Evolutionary conservation across 2,113 vertebrate genomes (phyloP).

Genomic region (Scomber japonicus): DNA sequence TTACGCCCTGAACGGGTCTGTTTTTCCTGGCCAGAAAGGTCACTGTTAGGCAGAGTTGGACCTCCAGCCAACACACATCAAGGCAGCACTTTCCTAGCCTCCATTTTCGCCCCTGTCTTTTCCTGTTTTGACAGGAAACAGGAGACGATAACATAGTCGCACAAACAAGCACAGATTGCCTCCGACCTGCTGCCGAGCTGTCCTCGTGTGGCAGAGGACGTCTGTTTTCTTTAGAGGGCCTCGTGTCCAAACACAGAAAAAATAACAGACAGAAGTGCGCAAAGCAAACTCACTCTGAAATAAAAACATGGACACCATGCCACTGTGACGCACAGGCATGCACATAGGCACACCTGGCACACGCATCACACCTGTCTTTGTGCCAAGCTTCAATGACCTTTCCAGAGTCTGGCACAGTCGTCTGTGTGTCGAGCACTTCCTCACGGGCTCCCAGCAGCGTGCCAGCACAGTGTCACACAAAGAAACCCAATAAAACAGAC

Average conservation of each 20-base stretch:
- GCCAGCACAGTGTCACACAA: slow-evolving; percentile 62
- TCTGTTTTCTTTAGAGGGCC: slow-evolving; percentile 71
- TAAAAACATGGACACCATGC: slow-evolving; percentile 42
- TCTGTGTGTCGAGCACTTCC: slow-evolving; percentile 38
- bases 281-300: background rate
- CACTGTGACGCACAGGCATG: slow-evolving; percentile 16
- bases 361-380: slow-evolving; percentile 49
- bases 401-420: slow-evolving; percentile 43
- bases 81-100: slow-evolving; percentile 81
- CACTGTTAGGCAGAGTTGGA: slow-evolving; percentile 71
- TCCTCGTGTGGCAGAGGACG: slow-evolving; percentile 49
- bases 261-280: slow-evolving; percentile 21
- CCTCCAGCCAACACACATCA: slow-evolving; percentile 79
- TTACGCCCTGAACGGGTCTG: slow-evolving; percentile 71
- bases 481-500: slow-evolving; percentile 69
- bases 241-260: slow-evolving; percentile 50
- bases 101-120: slow-evolving; percentile 78
- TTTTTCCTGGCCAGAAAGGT: slow-evolving; percentile 78
- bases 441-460: slow-evolving; percentile 60
- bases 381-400: slow-evolving; percentile 48
- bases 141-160: slow-evolving; percentile 78
- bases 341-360: slow-evolving; percentile 18
- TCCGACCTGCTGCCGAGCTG: slow-evolving; percentile 68
- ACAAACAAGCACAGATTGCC: slow-evolving; percentile 79
- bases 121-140: slow-evolving; percentile 87